Percentiles rank a stretch among this genome's conserved stretches.
Evolutionary conservation across 2,797 vertebrate species (phyloP).

Genomic region (Sorex maritimensis): DNA sequence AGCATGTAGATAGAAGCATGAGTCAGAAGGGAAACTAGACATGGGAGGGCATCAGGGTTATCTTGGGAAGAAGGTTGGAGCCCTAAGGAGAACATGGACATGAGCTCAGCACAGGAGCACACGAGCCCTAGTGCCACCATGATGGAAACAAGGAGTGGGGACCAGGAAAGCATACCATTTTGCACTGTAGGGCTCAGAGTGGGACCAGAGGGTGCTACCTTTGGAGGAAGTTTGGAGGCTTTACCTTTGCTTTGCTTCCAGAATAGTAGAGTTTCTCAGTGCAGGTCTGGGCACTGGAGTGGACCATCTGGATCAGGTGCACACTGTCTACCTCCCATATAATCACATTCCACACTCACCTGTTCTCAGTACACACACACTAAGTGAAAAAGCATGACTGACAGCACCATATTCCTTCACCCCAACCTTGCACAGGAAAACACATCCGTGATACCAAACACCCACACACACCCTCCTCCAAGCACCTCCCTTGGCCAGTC

Average conservation of each 20-base stretch:
- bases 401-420: not conserved
- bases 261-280: not conserved
- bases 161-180: not conserved
- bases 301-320: not conserved
- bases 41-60: not conserved
- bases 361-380: not conserved
- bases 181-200: not conserved
- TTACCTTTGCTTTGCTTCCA: constrained; percentile 10
- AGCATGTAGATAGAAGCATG: not conserved
- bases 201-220: not conserved
- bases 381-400: not conserved
- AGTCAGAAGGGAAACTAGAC: not conserved
- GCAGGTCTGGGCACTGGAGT: not conserved
- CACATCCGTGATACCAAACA: not conserved
- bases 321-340: too few relatives aligned
- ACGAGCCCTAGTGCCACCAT: not conserved
- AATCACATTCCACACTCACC: not conserved
- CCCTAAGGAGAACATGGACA: rapidly evolving
- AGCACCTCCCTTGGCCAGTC: too few relatives aligned
- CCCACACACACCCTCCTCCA: not conserved
- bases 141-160: not conserved
- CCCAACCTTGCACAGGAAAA: not conserved
- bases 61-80: not conserved
- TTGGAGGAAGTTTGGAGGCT: not conserved
- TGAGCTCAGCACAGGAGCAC: not conserved